These are phyloP conservation scores for Drosophila orena DNA, from an alignment of 1,140 invertebrate species.

Conservation along the genomic window DNA sequence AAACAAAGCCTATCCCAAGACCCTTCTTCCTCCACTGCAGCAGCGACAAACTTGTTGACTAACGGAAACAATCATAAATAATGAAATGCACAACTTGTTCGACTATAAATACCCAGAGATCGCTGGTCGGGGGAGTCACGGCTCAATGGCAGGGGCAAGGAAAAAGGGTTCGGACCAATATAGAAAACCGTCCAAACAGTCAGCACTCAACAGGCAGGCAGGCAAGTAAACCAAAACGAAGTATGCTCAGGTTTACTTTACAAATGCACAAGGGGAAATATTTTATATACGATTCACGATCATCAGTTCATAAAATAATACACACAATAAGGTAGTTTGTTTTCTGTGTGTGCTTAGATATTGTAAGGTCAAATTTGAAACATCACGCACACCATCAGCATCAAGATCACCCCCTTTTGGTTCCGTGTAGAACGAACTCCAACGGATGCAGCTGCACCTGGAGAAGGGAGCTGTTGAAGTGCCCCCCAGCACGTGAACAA, in stretches of 20 bases:
- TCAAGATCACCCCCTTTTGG: not conserved
- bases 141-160: slow-evolving; percentile 45
- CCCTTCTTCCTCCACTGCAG: slow-evolving; percentile 13
- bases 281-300: not conserved
- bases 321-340: too few relatives aligned
- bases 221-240: slow-evolving; percentile 51
- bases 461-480: not conserved
- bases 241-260: not conserved
- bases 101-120: slow-evolving; percentile 53
- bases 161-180: slow-evolving; percentile 41
- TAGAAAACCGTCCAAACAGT: slow-evolving; percentile 1
- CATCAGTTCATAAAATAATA: not conserved
- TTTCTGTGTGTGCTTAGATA: too few relatives aligned
- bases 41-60: slow-evolving; percentile 50
- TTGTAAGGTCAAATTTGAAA: too few relatives aligned
- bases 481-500: slow-evolving; percentile 50
- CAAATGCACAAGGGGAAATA: slow-evolving; percentile 12
- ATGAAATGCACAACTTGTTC: slow-evolving; percentile 59
- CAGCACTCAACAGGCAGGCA: slow-evolving; percentile 36
- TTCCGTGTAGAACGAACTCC: not conserved
- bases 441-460: slow-evolving; percentile 51
- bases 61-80: slow-evolving; percentile 74
- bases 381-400: too few relatives aligned
- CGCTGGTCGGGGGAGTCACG: slow-evolving; percentile 38
- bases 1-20: slow-evolving; percentile 35